Conservation (phyloP, 1,140 invertebrate species). For the Ericerus pela region DNA sequence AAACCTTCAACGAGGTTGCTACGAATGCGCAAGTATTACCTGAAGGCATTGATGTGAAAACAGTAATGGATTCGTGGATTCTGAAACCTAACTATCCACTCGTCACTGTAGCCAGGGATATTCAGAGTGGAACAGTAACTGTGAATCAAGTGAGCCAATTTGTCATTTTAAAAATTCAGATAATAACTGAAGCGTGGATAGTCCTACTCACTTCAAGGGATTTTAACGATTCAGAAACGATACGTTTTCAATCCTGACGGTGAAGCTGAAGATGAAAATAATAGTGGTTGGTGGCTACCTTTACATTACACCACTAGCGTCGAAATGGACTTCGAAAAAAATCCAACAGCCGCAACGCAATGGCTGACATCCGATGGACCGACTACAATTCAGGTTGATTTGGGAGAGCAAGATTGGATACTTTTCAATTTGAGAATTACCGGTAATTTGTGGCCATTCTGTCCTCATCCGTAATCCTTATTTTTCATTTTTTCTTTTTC, state of each 20-base stretch:
- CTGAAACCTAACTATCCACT: slow-evolving; percentile 60
- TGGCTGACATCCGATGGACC: not conserved
- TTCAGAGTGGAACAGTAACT: slow-evolving; percentile 37
- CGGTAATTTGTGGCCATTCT: too few species aligned
- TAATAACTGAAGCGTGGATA: too few species aligned
- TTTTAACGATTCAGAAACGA: not conserved
- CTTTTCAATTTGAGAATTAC: not conserved
- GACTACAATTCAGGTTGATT: not conserved
- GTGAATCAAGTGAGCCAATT: slow-evolving; percentile 40
- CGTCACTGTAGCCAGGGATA: slow-evolving; percentile 43
- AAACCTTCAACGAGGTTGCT: too few species aligned
- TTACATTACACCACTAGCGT: not conserved
- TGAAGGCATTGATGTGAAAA: not conserved
- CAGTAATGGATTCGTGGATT: slow-evolving; percentile 56
- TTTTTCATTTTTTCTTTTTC: too few species aligned
- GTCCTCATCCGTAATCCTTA: too few species aligned
- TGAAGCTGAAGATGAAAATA: not conserved
- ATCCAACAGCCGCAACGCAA: not conserved
- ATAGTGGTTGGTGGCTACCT: not conserved
- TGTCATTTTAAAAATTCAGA: too few species aligned
- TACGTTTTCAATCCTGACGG: not conserved
- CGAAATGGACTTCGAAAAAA: not conserved
- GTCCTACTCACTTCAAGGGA: too few species aligned
- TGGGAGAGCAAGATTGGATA: not conserved
- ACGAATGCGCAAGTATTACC: too few species aligned